phyloP scores from a whole-genome alignment of 2,888 invertebrate genomes.

The Leucoptera coffeella region DNA sequence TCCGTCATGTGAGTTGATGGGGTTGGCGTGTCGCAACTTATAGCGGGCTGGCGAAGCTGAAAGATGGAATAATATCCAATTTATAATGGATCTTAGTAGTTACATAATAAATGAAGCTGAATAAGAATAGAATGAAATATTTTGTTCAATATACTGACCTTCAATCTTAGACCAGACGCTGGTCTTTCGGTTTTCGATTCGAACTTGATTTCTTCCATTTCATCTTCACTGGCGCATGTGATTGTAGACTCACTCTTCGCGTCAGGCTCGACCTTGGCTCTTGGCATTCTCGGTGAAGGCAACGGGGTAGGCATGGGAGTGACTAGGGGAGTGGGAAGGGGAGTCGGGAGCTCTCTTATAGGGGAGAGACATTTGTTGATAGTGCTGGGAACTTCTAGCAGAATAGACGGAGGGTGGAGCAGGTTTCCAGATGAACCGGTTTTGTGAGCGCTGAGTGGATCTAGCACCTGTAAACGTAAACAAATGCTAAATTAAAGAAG shows the following conservation, averaged over 20 bases:
- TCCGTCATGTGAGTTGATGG: slow-evolving; percentile 40
- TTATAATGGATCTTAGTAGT: no score
- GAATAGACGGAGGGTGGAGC: slow-evolving; percentile 67
- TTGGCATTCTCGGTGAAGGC: slow-evolving; percentile 37
- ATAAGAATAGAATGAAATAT: background rate
- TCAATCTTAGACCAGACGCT: slow-evolving; percentile 24
- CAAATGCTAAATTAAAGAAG: no score
- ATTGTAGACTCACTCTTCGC: slow-evolving; percentile 18
- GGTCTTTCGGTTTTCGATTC: slow-evolving; percentile 24
- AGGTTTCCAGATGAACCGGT: slow-evolving; percentile 48
- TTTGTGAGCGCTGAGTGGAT: slow-evolving; percentile 63
- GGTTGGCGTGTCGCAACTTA: slow-evolving; percentile 35
- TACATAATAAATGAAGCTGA: background rate
- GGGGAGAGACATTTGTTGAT: slow-evolving; percentile 75
- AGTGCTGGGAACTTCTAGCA: slow-evolving; percentile 68
- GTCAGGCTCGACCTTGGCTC: slow-evolving; percentile 24
- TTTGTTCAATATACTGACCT: slow-evolving; percentile 17
- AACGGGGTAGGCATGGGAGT: slow-evolving; percentile 66
- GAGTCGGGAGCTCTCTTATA: slow-evolving; percentile 71
- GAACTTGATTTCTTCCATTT: slow-evolving; percentile 34
- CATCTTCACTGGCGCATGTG: slow-evolving; percentile 28
- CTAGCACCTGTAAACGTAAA: slow-evolving; percentile 49
- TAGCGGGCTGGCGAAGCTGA: slow-evolving; percentile 49
- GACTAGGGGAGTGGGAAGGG: slow-evolving; percentile 56
- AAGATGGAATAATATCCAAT: no score